These are phyloP conservation scores for Gymnothorax javanicus DNA, from an alignment of 2,797 vertebrate species.

Conservation along the genomic window DNA sequence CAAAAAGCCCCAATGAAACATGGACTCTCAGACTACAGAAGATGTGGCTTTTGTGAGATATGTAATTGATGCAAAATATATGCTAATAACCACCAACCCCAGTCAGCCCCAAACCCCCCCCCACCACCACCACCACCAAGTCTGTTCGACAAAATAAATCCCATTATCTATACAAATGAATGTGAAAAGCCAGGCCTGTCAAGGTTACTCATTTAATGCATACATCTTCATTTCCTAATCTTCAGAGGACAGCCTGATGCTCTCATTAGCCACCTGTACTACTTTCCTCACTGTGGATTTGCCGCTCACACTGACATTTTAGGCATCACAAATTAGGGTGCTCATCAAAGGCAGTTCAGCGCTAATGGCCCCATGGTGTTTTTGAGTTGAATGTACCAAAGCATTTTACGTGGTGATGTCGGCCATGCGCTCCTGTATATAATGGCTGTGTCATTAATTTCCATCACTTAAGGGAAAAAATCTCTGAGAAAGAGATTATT, in stretches of 20 bases:
- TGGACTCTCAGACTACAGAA: conserved; percentile 14
- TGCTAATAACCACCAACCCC: conserved; percentile 28
- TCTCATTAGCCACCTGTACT: conserved; percentile 49
- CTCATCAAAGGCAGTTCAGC: conserved; percentile 3
- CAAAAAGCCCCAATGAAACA: conserved; percentile 15
- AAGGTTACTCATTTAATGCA: conserved; percentile 40
- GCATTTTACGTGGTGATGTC: not conserved
- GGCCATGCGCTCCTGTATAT: not conserved
- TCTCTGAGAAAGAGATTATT: not conserved
- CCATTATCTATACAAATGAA: conserved; percentile 54
- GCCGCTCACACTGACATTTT: conserved; percentile 22
- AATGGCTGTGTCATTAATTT: not conserved
- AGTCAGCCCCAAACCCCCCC: too few relatives aligned
- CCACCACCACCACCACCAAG: too few relatives aligned
- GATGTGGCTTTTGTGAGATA: conserved; percentile 20
- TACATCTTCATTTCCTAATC: conserved; percentile 50
- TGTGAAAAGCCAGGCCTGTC: conserved; percentile 36
- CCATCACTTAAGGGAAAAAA: not conserved
- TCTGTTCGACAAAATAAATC: conserved; percentile 46
- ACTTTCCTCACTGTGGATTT: conserved; percentile 51
- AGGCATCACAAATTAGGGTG: not conserved
- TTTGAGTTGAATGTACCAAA: not conserved
- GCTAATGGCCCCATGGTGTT: conserved; percentile 6
- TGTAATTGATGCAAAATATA: conserved; percentile 42
- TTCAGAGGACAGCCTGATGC: conserved; percentile 44